Conservation (phyloP, 2,888 invertebrate genomes). For the Escarpia spicata region DNA sequence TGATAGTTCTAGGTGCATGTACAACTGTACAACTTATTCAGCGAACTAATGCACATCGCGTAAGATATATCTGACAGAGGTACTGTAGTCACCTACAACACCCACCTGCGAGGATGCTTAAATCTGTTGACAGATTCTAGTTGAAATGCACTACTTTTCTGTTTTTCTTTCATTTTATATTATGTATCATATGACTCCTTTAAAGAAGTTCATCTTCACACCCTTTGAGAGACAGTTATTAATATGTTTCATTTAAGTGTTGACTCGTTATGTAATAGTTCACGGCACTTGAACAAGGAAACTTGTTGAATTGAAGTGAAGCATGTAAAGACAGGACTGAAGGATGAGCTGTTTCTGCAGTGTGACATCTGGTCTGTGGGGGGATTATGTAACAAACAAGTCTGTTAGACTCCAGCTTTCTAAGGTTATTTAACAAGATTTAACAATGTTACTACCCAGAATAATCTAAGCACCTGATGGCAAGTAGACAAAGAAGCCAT, state of each 20-base stretch:
- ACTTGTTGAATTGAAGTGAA: background rate
- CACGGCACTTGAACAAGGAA: background rate
- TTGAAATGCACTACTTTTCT: background rate
- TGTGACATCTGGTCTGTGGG: background rate
- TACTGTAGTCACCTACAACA: too few species aligned
- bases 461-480: too few species aligned
- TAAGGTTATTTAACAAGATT: too few species aligned
- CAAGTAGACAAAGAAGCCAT: too few species aligned
- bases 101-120: too few species aligned
- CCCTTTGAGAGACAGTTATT: background rate
- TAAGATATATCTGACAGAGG: too few species aligned
- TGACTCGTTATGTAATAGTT: background rate
- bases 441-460: too few species aligned
- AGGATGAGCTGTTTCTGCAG: background rate
- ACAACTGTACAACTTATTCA: too few species aligned
- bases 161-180: background rate
- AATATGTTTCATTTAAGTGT: background rate
- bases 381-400: too few species aligned
- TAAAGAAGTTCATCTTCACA: background rate
- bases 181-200: background rate
- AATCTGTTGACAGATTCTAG: background rate
- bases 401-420: too few species aligned
- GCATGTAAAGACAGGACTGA: background rate
- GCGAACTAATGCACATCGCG: too few species aligned
- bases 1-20: too few species aligned